Conservation (phyloP, 1,140 invertebrate species). For the Pygmarrhopalites habei region DNA sequence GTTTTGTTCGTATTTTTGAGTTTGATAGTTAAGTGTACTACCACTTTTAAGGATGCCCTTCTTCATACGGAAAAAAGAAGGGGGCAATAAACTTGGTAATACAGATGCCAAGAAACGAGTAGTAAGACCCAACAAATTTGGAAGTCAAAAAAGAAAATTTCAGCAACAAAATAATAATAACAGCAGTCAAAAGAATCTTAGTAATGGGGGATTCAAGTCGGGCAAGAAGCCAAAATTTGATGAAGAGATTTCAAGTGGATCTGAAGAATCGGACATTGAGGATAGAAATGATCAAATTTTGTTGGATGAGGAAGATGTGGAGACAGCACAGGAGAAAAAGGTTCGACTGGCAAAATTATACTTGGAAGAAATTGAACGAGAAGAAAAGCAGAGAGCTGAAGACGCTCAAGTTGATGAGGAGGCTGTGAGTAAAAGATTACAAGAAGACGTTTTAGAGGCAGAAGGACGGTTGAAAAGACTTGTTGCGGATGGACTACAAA, state of each 20-base stretch:
- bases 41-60: background rate
- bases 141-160: constrained; percentile 3
- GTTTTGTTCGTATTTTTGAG: no score
- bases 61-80: constrained; percentile 6
- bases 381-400: constrained; percentile 64
- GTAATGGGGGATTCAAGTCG: background rate
- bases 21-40: no score
- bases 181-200: background rate
- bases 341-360: constrained; percentile 80
- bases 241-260: constrained; percentile 21
- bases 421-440: constrained; percentile 53
- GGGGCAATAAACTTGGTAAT: background rate
- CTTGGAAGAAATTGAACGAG: constrained; percentile 72
- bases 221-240: constrained; percentile 22
- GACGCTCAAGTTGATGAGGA: constrained; percentile 59
- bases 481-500: constrained; percentile 56
- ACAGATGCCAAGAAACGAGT: constrained; percentile 3
- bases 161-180: background rate
- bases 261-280: constrained; percentile 26
- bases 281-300: constrained; percentile 24
- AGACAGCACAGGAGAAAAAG: constrained; percentile 81
- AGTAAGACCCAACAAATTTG: constrained; percentile 12
- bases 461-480: constrained; percentile 66
- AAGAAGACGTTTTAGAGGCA: constrained; percentile 76
- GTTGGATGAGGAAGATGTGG: constrained; percentile 57